Conservation (phyloP, 2,888 invertebrate genomes). For the Megalurothrips usitatus region DNA sequence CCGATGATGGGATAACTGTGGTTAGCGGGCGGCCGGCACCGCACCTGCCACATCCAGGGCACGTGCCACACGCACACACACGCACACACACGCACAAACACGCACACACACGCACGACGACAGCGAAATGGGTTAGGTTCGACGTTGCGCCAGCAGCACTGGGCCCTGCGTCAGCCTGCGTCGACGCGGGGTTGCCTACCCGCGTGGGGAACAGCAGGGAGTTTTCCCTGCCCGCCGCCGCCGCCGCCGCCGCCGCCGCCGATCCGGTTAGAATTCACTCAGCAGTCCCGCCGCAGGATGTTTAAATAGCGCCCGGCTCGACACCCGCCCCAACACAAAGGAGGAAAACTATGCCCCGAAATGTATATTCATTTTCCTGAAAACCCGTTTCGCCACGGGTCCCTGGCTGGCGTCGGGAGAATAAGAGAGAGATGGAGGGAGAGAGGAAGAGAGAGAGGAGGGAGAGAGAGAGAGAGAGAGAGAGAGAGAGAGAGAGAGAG, state of each 20-base stretch:
- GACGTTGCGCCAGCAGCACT: not conserved
- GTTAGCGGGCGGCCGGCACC: no score
- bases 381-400: constrained; percentile 16
- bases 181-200: no score
- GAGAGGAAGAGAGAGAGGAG: not conserved
- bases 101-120: not conserved
- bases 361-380: constrained; percentile 20
- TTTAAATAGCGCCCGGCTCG: constrained; percentile 8
- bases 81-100: not conserved
- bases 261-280: no score
- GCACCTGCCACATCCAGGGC: not conserved
- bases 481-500: not conserved
- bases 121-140: not conserved
- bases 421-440: not conserved
- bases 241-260: no score
- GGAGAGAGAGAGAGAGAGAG: not conserved
- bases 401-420: not conserved
- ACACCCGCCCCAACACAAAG: not conserved
- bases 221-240: no score
- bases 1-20: no score
- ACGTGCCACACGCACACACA: not conserved
- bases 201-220: no score
- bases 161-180: not conserved
- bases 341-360: constrained; percentile 8
- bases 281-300: not conserved